Percentiles rank a stretch among this genome's conserved stretches.
Evolutionary conservation across 1,140 invertebrate genomes (phyloP).

Genomic region (Cotesia chilonis): DNA sequence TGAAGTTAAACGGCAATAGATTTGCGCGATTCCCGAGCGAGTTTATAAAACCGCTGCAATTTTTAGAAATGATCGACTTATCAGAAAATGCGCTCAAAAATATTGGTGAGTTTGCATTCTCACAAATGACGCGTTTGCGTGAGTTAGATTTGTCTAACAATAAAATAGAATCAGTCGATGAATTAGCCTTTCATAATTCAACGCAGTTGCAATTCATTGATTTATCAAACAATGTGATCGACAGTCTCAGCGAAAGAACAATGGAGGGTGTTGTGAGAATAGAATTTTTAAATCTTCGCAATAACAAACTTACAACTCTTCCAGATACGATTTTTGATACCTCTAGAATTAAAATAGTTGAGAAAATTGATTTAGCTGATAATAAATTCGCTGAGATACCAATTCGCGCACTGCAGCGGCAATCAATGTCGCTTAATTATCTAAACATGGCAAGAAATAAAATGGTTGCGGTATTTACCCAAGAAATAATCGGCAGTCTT

Average conservation of each 20-base stretch:
- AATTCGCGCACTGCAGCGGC: slow-evolving; percentile 78
- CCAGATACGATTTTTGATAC: slow-evolving; percentile 87
- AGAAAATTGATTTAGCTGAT: slow-evolving; percentile 80
- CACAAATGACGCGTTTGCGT: slow-evolving; percentile 77
- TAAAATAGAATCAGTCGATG: slow-evolving; percentile 80
- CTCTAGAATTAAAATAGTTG: slow-evolving; percentile 78
- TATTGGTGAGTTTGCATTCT: slow-evolving; percentile 85
- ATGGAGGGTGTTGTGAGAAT: slow-evolving; percentile 84
- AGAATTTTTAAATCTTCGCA: slow-evolving; percentile 76
- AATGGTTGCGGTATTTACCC: slow-evolving; percentile 79
- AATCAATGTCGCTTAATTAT: slow-evolving; percentile 81
- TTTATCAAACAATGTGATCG: slow-evolving; percentile 78
- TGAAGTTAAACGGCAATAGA: slow-evolving; percentile 77
- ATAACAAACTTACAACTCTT: slow-evolving; percentile 78
- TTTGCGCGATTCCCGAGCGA: slow-evolving; percentile 85
- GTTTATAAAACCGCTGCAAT: slow-evolving; percentile 77
- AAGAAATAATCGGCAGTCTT: slow-evolving; percentile 87
- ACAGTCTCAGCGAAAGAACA: slow-evolving; percentile 78
- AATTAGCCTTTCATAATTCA: slow-evolving; percentile 90
- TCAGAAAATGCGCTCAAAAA: slow-evolving; percentile 78
- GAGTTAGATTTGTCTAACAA: slow-evolving; percentile 77
- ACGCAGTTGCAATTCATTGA: slow-evolving; percentile 85
- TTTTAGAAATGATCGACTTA: slow-evolving; percentile 78
- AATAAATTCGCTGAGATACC: slow-evolving; percentile 84
- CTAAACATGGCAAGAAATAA: slow-evolving; percentile 83